Evolutionary conservation across 1,140 invertebrate species (phyloP), one percentile per base, ranked within the genome.

Genomic region (Trypoxylus dichotomus): DNA sequence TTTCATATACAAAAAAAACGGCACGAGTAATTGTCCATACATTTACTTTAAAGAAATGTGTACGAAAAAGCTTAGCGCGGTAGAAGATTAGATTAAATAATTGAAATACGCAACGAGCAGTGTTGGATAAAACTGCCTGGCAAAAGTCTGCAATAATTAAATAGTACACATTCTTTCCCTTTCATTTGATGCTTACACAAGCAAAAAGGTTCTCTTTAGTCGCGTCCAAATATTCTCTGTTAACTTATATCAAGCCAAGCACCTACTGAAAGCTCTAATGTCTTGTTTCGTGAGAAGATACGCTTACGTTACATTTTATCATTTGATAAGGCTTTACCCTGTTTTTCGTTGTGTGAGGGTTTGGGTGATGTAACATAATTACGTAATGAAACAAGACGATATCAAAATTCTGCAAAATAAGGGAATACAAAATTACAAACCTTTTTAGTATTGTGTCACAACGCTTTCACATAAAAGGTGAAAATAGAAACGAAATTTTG

Each of bases 381-480:
- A 37, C 37, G 41, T 74, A 43, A 74, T 43, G 72, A 74, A 74
- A 74, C 19, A 42, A 74, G 37, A 19, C 29, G 37, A 74, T 43
- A 43, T 15, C 72, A 25, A 29, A 74, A 74, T 43, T 74, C 72
- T 24, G 19, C n/a, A 74, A 74, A 74, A 74, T 43, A 74, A 43
- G 72, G 37, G 41, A 74, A 74, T 74, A 43, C 72, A 74, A 74
- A 71, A 74, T 74, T 74, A 74, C 72, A 32, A 74, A 74, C 15
- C 72, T 74, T 74, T 74, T 74, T 21, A 74, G 29, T 15, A 41
- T 41, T 74, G 72, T 68, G 27, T 24, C 47, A 15, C 29, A 24
- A 71, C 68, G 13, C 25, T 7, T 15, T 74, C 32, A 37, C 29
- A 41, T 43, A 42, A 42, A 74, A 43, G 32, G 21, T 41, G 72